Base-by-base conservation (phyloP, 2,888 invertebrate genomes). In the Priocnemis perturbator region DNA sequence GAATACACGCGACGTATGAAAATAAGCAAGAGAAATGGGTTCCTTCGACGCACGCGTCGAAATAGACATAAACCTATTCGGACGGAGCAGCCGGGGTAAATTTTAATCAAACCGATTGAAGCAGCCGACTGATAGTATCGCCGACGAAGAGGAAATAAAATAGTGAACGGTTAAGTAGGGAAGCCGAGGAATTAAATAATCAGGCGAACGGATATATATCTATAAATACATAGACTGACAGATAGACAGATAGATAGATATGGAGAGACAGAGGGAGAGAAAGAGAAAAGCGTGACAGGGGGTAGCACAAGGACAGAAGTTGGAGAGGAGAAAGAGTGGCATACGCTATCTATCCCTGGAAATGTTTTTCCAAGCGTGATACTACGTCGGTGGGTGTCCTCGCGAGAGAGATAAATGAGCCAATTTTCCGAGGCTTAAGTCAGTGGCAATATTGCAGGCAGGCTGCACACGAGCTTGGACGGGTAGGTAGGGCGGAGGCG, bases 361-460 rank as follows among this genome's bases (percentile, higher is more conserved):
- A 50, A 50, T 76, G 76, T 78, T 78, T 78, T 74, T 68, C 73
- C 77, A 71, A 80, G 79, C 77, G 81, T 76, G 82, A 82, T 81
- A 79, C 79, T 74, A 68, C 73, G 76, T 73, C 59, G 77, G 69
- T 66, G 65, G 57, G 67, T 80, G 78, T 78, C 74, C 75, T 77
- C 74, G 74, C 72, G 76, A 68, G 73, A 74, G 79, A 85, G 84
- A 85, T 84, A 81, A 85, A 85, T 78, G 85, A 84, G 83, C 82
- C 85, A 85, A 85, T 85, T 85, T 85, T 81, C 84, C 78, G 73
- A 79, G 82, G 84, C 84, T 85, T 81, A 81, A 85, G 83, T 84
- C 79, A 80, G 76, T 72, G 76, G 79, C 83, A 81, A 83, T 85
- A 85, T 83, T 82, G 81, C 82, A 66, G 68, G 60, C 66, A 58